phyloP scores from a whole-genome alignment of 2,888 invertebrate species.

The Labia minor region DNA sequence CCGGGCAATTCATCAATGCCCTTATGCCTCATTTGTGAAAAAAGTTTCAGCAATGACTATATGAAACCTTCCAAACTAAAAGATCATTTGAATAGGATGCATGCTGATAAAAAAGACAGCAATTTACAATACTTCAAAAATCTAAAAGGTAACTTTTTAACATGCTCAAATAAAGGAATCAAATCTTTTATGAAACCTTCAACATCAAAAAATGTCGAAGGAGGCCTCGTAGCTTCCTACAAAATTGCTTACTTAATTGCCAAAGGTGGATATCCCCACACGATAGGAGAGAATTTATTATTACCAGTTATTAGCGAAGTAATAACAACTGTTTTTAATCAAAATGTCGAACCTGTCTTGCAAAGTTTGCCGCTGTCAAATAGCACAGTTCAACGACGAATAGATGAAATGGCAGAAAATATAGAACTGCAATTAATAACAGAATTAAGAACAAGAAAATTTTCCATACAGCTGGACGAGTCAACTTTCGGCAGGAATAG shows the following conservation, averaged over 20 bases:
- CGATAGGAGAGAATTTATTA: not conserved
- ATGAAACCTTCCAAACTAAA: constrained; percentile 26
- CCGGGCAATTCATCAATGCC: not conserved
- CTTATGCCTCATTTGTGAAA: constrained; percentile 18
- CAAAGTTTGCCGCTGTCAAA: not conserved
- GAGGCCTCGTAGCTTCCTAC: not conserved
- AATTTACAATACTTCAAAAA: constrained; percentile 23
- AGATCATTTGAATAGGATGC: constrained; percentile 23
- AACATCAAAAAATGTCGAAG: not conserved
- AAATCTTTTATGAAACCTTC: constrained; percentile 9
- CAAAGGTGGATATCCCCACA: not conserved
- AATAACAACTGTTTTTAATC: not conserved
- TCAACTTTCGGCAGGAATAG: not conserved
- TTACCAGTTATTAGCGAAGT: not conserved
- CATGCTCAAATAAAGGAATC: not conserved
- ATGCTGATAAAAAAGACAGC: constrained; percentile 24
- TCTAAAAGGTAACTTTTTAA: constrained; percentile 19
- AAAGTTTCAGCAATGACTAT: constrained; percentile 24
- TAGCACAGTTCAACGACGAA: not conserved
- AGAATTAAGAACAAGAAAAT: not conserved
- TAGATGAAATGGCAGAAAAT: not conserved
- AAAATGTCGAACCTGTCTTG: not conserved
- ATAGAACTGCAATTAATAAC: not conserved
- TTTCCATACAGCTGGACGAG: not conserved
- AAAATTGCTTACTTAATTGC: not conserved